Evolutionary conservation across 2,888 invertebrate genomes (phyloP).

Genomic region (Bembecia ichneumoniformis): DNA sequence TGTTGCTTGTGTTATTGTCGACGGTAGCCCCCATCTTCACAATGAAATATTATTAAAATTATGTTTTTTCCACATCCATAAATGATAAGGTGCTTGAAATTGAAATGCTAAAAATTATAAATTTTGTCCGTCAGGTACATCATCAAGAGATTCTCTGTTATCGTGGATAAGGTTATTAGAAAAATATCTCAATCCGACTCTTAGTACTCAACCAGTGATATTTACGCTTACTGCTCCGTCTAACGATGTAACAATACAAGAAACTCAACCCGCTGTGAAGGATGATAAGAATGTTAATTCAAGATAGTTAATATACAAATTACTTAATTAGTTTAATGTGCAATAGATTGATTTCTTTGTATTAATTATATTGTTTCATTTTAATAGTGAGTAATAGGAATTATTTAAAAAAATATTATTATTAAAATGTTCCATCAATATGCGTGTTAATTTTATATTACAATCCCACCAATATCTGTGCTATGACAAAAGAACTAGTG

Average conservation of each 20-base stretch:
- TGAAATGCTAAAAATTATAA: neutral
- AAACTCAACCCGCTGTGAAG: slow-evolving; percentile 33
- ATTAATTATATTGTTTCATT: neutral
- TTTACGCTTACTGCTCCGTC: slow-evolving; percentile 82
- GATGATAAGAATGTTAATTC: slow-evolving; percentile 15
- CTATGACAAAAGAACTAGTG: too few relatives aligned
- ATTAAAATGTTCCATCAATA: too few relatives aligned
- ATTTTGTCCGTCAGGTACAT: slow-evolving; percentile 75
- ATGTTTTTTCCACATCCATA: too few relatives aligned
- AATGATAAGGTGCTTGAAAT: too few relatives aligned
- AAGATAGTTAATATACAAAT: neutral
- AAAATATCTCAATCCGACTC: slow-evolving; percentile 78
- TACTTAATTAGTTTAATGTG: neutral
- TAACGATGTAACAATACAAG: slow-evolving; percentile 46
- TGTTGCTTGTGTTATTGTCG: too few relatives aligned
- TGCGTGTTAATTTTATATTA: too few relatives aligned
- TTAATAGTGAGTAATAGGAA: too few relatives aligned
- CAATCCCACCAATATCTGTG: too few relatives aligned
- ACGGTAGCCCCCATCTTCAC: too few relatives aligned
- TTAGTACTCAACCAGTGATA: slow-evolving; percentile 84
- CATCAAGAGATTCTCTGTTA: slow-evolving; percentile 90
- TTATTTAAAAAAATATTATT: too few relatives aligned
- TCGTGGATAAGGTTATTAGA: slow-evolving; percentile 91
- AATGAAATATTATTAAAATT: too few relatives aligned
- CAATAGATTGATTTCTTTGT: neutral